These are phyloP conservation scores for Patella vulgata DNA, from an alignment of 1,140 invertebrate genomes.

Conservation along the genomic window DNA sequence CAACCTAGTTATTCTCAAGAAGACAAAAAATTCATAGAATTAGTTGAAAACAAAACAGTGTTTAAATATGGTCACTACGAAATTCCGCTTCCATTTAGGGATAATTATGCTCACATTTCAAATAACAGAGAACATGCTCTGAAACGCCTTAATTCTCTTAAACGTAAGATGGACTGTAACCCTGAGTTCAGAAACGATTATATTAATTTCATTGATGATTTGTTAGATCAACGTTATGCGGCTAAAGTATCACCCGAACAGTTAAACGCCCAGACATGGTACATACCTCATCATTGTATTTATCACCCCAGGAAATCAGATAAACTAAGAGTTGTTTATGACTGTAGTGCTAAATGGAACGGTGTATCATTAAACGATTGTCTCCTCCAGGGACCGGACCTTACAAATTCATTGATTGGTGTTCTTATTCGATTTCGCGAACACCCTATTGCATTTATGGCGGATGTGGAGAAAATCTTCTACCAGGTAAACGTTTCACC, in stretches of 20 bases:
- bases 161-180: too few relatives aligned
- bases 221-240: constrained; percentile 9
- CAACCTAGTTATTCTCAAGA: too few relatives aligned
- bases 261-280: neutral
- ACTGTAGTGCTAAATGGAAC: too few relatives aligned
- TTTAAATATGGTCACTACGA: too few relatives aligned
- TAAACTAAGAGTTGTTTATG: too few relatives aligned
- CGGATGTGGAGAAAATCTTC: constrained; percentile 33
- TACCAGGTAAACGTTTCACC: constrained; percentile 10
- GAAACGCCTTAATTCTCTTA: too few relatives aligned
- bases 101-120: too few relatives aligned
- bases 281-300: constrained; percentile 16
- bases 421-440: constrained; percentile 22
- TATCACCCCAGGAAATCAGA: neutral
- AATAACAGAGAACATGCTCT: too few relatives aligned
- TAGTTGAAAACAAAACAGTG: too few relatives aligned
- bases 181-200: too few relatives aligned
- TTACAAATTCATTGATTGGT: constrained; percentile 3
- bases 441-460: constrained; percentile 16
- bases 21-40: too few relatives aligned
- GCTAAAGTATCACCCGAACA: constrained; percentile 7
- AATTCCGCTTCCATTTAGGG: too few relatives aligned
- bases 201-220: neutral
- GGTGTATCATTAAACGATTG: constrained; percentile 15
- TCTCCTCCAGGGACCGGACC: constrained; percentile 12